These are phyloP conservation scores for Leptinotarsa haldemani DNA, from an alignment of 2,888 invertebrate genomes.

Conservation along the genomic window DNA sequence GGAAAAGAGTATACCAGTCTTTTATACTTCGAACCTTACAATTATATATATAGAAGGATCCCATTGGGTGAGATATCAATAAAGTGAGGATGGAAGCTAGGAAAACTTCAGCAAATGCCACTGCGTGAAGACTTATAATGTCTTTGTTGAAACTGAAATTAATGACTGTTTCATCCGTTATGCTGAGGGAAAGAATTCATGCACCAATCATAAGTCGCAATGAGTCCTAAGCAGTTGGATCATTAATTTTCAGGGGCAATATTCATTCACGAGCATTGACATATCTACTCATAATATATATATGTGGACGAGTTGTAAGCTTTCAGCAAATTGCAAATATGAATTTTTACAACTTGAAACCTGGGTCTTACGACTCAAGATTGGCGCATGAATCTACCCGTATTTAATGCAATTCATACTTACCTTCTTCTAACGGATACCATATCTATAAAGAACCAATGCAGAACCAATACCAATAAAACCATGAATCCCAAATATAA, in stretches of 20 bases:
- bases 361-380: too few relatives aligned
- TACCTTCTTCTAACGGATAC: conserved; percentile 78
- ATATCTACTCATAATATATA: too few relatives aligned
- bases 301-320: too few relatives aligned
- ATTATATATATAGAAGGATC: conserved; percentile 79
- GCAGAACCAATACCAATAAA: conserved; percentile 85
- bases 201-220: too few relatives aligned
- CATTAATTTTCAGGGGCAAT: too few relatives aligned
- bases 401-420: conserved; percentile 55
- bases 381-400: too few relatives aligned
- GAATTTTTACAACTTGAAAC: too few relatives aligned
- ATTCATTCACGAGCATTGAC: too few relatives aligned
- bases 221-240: too few relatives aligned
- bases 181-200: too few relatives aligned
- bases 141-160: conserved; percentile 76
- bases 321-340: too few relatives aligned
- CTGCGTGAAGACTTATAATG: conserved; percentile 81
- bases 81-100: conserved; percentile 82
- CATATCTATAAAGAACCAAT: conserved; percentile 93
- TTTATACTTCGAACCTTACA: conserved; percentile 85
- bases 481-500: conserved; percentile 95
- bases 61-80: conserved; percentile 84
- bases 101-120: conserved; percentile 85
- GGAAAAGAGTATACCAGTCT: conserved; percentile 96
- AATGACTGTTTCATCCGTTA: background rate